Evolutionary conservation across 2,113 vertebrate genomes (phyloP).

Genomic region (Rhea americana): DNA sequence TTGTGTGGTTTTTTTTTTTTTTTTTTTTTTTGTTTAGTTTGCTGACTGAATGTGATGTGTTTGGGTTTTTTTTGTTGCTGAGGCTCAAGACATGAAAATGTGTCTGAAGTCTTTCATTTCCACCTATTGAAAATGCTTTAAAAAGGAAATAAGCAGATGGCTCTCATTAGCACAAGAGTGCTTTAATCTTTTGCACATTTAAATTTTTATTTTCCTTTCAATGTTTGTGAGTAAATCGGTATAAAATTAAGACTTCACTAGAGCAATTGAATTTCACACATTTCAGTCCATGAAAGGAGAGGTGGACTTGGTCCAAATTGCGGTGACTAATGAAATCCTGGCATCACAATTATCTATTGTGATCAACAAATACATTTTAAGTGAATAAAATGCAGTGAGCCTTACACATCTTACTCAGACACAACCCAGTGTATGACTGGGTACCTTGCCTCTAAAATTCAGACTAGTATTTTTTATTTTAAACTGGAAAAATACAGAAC

Average conservation of each 20-base stretch:
- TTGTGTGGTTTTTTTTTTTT: not conserved
- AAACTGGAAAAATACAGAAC: not conserved
- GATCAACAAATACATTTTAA: not conserved
- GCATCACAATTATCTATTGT: not conserved
- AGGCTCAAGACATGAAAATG: slow-evolving; percentile 51
- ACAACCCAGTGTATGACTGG: not conserved
- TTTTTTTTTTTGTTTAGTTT: not conserved
- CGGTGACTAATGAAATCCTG: not conserved
- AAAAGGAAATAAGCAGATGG: slow-evolving; percentile 68
- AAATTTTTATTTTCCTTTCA: slow-evolving; percentile 61
- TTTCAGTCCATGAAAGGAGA: slow-evolving; percentile 37
- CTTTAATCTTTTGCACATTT: slow-evolving; percentile 66
- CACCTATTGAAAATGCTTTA: slow-evolving; percentile 32
- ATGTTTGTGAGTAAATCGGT: slow-evolving; percentile 37
- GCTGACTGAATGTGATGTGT: slow-evolving; percentile 29
- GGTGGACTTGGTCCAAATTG: slow-evolving; percentile 10
- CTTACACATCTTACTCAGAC: not conserved
- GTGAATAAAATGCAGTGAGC: not conserved
- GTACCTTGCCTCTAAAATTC: not conserved
- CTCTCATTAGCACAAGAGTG: slow-evolving; percentile 59
- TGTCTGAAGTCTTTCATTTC: slow-evolving; percentile 62
- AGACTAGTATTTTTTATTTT: not conserved
- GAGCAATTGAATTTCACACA: slow-evolving; percentile 44
- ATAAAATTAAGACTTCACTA: slow-evolving; percentile 59
- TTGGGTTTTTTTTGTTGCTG: not conserved